Conservation (phyloP, 2,797 vertebrate genomes). For the Nyctalus aviator region DNA sequence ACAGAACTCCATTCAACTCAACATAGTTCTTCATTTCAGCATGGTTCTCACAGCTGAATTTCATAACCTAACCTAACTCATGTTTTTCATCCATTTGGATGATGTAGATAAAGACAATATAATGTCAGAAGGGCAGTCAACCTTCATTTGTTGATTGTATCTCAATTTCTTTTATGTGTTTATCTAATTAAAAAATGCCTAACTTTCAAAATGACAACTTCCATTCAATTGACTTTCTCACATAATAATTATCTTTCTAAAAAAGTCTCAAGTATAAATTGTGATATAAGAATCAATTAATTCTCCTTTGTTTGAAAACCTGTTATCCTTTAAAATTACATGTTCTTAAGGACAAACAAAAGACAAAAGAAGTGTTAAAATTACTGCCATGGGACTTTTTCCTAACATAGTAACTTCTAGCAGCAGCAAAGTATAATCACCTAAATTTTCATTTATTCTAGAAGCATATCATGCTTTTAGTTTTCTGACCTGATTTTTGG, state of each 20-base stretch:
- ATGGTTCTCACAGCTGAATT: neutral
- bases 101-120: neutral
- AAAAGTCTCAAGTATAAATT: neutral
- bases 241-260: constrained; percentile 48
- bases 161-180: neutral
- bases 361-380: constrained; percentile 6
- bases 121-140: neutral
- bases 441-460: neutral
- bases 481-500: neutral
- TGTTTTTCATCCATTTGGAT: neutral
- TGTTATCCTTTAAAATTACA: neutral
- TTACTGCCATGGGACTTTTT: neutral
- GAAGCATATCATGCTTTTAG: neutral
- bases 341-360: constrained; percentile 36
- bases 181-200: neutral
- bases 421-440: neutral
- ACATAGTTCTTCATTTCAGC: neutral
- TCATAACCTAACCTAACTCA: neutral
- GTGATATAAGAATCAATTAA: constrained; percentile 45
- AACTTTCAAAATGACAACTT: constrained; percentile 39
- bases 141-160: neutral
- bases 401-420: neutral
- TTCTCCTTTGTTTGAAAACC: constrained; percentile 17
- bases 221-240: constrained; percentile 60
- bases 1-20: neutral